Evolutionary conservation across 2,797 vertebrate genomes (phyloP).

Genomic region (Alca torda): DNA sequence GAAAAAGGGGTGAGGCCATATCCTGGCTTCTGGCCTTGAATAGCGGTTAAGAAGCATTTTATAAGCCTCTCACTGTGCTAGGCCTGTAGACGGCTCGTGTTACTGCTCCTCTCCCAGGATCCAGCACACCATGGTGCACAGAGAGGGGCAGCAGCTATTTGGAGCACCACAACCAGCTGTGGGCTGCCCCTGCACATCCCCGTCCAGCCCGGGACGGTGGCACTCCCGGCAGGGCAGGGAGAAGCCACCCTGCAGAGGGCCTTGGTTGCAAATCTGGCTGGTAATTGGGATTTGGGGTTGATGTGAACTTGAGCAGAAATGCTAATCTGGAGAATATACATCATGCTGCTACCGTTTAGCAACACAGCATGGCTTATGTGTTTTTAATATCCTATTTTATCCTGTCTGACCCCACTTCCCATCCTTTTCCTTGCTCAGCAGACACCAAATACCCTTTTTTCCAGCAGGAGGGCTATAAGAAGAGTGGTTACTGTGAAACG

Average conservation of each 20-base stretch:
- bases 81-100: background rate
- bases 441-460: conserved; percentile 47
- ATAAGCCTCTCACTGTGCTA: background rate
- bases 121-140: background rate
- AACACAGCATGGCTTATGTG: conserved; percentile 70
- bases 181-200: background rate
- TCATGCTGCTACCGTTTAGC: conserved; percentile 72
- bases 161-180: background rate
- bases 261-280: conserved; percentile 7
- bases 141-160: background rate
- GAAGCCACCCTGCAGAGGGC: background rate
- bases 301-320: conserved; percentile 64
- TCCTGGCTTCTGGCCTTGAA: background rate
- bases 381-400: conserved; percentile 77
- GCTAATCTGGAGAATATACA: conserved; percentile 53
- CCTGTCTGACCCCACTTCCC: conserved; percentile 61
- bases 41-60: background rate
- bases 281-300: conserved; percentile 51
- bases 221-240: background rate
- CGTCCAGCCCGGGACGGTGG: background rate
- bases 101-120: background rate
- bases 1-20: background rate
- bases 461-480: conserved; percentile 39
- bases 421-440: conserved; percentile 70
- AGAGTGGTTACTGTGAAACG: background rate